phyloP scores from a whole-genome alignment of 2,888 invertebrate genomes.

The Lamproptera curius region DNA sequence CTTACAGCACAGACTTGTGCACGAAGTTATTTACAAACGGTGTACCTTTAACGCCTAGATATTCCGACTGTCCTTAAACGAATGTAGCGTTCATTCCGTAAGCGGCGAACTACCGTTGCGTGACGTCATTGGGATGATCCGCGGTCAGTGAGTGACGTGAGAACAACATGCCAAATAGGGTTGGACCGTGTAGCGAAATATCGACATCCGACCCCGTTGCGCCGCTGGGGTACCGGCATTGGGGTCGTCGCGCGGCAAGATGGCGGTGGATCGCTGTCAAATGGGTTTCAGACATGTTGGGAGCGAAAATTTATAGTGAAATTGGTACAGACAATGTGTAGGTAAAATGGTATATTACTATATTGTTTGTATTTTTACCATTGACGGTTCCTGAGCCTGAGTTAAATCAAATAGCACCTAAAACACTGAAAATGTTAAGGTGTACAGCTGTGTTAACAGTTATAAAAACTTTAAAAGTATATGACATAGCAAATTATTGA shows the following conservation, averaged over 20 bases:
- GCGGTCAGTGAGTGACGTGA: constrained; percentile 36
- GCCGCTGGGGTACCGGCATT: constrained; percentile 41
- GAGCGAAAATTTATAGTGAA: too few species aligned
- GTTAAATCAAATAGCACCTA: too few species aligned
- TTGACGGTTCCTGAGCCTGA: too few species aligned
- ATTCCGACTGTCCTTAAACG: background rate
- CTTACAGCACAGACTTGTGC: too few species aligned
- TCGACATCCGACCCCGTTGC: constrained; percentile 48
- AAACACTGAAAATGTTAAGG: too few species aligned
- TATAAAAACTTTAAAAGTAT: too few species aligned
- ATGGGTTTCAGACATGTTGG: too few species aligned
- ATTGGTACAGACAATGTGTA: too few species aligned
- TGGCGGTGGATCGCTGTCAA: constrained; percentile 24
- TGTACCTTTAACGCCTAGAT: background rate
- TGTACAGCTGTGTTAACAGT: too few species aligned
- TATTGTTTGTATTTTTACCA: too few species aligned
- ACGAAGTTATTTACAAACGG: background rate
- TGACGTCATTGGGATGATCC: constrained; percentile 57
- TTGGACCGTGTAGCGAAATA: constrained; percentile 71
- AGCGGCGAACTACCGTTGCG: constrained; percentile 49
- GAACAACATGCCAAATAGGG: constrained; percentile 73
- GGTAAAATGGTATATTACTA: too few species aligned
- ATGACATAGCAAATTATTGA: too few species aligned
- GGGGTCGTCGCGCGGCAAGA: constrained; percentile 32
- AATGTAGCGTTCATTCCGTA: constrained; percentile 3